Conservation (phyloP, 2,797 vertebrate species). For the Mormyrus hasselquistii region DNA sequence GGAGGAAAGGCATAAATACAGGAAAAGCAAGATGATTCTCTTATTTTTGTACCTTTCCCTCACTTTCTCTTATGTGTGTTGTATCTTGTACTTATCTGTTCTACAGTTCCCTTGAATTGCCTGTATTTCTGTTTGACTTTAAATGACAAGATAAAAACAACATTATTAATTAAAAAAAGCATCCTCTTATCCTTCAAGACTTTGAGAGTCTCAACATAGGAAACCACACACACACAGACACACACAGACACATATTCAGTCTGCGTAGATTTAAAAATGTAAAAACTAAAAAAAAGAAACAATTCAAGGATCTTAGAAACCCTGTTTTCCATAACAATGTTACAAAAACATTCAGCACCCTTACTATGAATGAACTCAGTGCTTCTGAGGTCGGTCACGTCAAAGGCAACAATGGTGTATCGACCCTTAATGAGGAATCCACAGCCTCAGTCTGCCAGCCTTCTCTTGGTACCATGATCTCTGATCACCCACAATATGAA, state of each 20-base stretch:
- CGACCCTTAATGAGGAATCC: neutral
- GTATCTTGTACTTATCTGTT: neutral
- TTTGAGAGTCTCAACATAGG: neutral
- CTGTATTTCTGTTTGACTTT: neutral
- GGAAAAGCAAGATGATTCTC: neutral
- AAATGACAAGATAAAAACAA: neutral
- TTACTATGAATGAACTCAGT: neutral
- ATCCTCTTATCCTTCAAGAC: neutral
- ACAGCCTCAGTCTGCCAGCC: neutral
- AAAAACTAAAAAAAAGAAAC: neutral
- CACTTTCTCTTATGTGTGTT: neutral
- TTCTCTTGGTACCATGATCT: neutral
- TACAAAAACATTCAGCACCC: neutral
- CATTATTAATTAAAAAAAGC: neutral
- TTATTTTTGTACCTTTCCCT: neutral
- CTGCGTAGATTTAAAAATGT: neutral
- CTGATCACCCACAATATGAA: slow-evolving; percentile 22
- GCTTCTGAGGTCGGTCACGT: neutral
- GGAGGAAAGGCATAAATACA: neutral
- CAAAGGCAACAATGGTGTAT: neutral
- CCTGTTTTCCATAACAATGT: neutral
- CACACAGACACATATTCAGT: neutral
- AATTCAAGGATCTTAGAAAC: neutral
- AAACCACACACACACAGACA: neutral
- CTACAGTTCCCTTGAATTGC: neutral